phyloP scores from a whole-genome alignment of 2,113 vertebrate genomes.

The Thinocorus orbignyianus region DNA sequence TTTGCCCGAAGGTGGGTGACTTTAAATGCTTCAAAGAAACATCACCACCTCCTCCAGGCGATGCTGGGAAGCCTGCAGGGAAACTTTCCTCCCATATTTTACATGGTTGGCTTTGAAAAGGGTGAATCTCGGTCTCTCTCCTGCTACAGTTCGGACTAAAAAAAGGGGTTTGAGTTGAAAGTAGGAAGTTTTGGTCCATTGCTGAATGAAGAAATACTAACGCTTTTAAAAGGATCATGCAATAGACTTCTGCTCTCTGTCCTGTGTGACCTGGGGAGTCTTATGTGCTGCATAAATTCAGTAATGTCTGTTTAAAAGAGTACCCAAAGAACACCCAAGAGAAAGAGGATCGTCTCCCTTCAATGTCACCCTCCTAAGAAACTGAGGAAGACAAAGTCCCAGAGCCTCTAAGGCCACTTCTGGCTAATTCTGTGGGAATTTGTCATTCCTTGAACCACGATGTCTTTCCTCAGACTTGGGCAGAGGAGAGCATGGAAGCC shows the following conservation, averaged over 20 bases:
- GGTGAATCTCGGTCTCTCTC: neutral
- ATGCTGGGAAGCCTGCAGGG: neutral
- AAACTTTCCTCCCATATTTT: neutral
- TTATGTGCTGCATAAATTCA: neutral
- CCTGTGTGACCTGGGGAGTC: neutral
- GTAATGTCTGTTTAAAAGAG: neutral
- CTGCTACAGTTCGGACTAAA: neutral
- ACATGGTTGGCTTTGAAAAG: neutral
- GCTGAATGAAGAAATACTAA: neutral
- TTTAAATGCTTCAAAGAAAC: neutral
- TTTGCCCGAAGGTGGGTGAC: neutral
- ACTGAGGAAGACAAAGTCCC: neutral
- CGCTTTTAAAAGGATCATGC: neutral
- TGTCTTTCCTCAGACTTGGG: neutral
- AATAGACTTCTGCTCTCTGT: neutral
- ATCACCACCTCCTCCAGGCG: neutral
- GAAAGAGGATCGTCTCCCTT: neutral
- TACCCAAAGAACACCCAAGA: neutral
- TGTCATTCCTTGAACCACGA: neutral
- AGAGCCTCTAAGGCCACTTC: neutral
- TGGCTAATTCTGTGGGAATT: neutral
- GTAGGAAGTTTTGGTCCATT: neutral
- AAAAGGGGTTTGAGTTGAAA: neutral
- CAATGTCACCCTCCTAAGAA: neutral
- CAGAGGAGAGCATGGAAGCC: neutral